Percentiles rank a stretch among this genome's conserved stretches.
phyloP scores from a whole-genome alignment of 1,140 invertebrate genomes.

The Drosophila bocqueti region DNA sequence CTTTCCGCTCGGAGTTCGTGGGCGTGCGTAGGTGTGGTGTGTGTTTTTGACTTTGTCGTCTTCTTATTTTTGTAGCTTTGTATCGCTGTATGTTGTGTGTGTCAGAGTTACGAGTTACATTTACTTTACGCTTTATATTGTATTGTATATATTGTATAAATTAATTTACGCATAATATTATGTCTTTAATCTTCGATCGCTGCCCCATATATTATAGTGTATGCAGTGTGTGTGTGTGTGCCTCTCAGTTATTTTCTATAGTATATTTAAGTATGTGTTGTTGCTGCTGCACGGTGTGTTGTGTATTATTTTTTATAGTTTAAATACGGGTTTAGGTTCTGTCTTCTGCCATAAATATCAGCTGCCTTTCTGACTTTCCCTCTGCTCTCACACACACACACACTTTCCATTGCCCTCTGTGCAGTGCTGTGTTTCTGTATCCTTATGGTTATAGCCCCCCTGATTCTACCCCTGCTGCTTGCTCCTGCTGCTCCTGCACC shows the following conservation, averaged over 20 bases:
- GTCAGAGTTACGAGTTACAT: constrained; percentile 62
- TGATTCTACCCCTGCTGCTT: background rate
- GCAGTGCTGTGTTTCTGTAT: constrained; percentile 23
- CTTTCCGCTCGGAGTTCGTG: constrained; percentile 9
- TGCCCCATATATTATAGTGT: constrained; percentile 43
- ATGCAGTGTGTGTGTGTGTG: constrained; percentile 32
- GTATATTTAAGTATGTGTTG: constrained; percentile 39
- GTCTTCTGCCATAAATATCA: constrained; percentile 12
- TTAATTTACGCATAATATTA: constrained; percentile 69
- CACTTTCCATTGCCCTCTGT: background rate
- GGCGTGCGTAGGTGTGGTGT: constrained; percentile 20
- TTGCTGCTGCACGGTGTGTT: constrained; percentile 22
- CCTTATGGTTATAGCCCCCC: constrained; percentile 17
- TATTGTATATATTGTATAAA: constrained; percentile 67
- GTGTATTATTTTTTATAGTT: constrained; percentile 23
- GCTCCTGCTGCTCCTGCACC: constrained; percentile 9
- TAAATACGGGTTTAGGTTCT: constrained; percentile 42
- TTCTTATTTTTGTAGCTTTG: constrained; percentile 59
- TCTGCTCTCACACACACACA: constrained; percentile 11
- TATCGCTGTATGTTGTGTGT: constrained; percentile 60
- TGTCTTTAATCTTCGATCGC: constrained; percentile 67
- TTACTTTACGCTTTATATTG: constrained; percentile 48
- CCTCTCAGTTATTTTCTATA: constrained; percentile 54
- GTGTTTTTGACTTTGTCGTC: constrained; percentile 49
- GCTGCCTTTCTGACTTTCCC: constrained; percentile 31